These are phyloP conservation scores for Coelopa frigida DNA, from an alignment of 1,140 invertebrate genomes.

Conservation along the genomic window DNA sequence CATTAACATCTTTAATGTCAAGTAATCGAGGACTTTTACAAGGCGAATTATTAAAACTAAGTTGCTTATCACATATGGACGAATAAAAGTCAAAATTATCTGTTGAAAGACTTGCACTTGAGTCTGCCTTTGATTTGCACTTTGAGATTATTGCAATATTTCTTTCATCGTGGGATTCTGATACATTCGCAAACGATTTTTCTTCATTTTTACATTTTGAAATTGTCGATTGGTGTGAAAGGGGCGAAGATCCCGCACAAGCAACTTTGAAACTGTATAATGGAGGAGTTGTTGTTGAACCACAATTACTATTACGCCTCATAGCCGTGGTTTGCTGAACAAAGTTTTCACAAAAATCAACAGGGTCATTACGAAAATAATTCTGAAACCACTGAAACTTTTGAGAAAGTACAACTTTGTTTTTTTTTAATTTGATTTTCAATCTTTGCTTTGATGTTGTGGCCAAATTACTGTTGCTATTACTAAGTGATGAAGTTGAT, in stretches of 20 bases:
- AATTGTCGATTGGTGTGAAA: too few relatives aligned
- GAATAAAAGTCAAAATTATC: conserved; percentile 20
- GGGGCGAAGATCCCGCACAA: too few relatives aligned
- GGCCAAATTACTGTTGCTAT: conserved; percentile 4
- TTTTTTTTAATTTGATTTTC: conserved; percentile 20
- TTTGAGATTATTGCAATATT: conserved; percentile 4
- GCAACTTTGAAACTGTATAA: too few relatives aligned
- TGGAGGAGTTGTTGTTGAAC: conserved; percentile 10
- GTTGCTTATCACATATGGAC: conserved; percentile 24
- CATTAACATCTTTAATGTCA: conserved; percentile 11
- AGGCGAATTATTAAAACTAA: conserved; percentile 23
- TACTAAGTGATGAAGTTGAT: conserved; percentile 8
- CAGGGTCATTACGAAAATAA: conserved; percentile 16
- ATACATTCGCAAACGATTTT: not conserved
- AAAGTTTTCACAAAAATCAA: conserved; percentile 19
- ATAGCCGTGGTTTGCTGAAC: conserved; percentile 15
- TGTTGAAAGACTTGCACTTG: conserved; percentile 15
- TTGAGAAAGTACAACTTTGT: conserved; percentile 16
- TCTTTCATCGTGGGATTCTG: not conserved
- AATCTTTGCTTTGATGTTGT: conserved; percentile 14
- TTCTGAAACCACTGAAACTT: conserved; percentile 19
- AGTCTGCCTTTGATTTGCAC: conserved; percentile 8
- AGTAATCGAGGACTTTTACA: conserved; percentile 22
- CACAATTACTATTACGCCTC: conserved; percentile 15
- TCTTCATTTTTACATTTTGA: too few relatives aligned